Percentiles rank a stretch among this genome's conserved stretches.
phyloP scores from a whole-genome alignment of 2,888 invertebrate genomes.

The Leptinotarsa peninsularis region DNA sequence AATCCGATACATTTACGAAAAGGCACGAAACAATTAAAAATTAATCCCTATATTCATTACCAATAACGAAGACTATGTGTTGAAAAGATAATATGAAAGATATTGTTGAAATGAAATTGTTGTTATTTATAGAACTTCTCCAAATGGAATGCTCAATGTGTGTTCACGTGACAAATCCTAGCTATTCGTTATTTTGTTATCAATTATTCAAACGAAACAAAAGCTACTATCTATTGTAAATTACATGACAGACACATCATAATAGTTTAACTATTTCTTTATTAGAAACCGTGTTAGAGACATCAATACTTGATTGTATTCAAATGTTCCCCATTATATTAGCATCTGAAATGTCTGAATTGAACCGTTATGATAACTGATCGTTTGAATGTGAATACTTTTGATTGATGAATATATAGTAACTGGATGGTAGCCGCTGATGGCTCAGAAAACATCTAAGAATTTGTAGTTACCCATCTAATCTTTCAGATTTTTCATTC shows the following conservation, averaged over 20 bases:
- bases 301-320: constrained; percentile 18
- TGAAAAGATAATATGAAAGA: no score
- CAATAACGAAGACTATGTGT: no score
- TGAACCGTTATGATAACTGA: neutral
- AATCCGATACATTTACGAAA: no score
- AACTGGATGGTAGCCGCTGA: neutral
- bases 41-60: no score
- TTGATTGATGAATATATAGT: neutral
- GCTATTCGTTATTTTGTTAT: neutral
- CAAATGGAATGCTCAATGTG: neutral
- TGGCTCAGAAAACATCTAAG: neutral
- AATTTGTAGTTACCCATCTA: neutral
- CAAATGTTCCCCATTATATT: constrained; percentile 7
- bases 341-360: neutral
- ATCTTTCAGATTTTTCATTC: neutral
- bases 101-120: no score
- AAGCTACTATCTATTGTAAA: neutral
- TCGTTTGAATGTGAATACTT: neutral
- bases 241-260: neutral
- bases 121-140: neutral
- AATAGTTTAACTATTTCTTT: constrained; percentile 3
- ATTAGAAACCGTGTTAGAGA: constrained; percentile 1
- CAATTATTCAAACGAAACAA: neutral
- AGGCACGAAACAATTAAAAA: no score
- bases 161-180: neutral